Evolutionary conservation across 1,140 invertebrate species (phyloP).

Genomic region (Nasonia giraulti): DNA sequence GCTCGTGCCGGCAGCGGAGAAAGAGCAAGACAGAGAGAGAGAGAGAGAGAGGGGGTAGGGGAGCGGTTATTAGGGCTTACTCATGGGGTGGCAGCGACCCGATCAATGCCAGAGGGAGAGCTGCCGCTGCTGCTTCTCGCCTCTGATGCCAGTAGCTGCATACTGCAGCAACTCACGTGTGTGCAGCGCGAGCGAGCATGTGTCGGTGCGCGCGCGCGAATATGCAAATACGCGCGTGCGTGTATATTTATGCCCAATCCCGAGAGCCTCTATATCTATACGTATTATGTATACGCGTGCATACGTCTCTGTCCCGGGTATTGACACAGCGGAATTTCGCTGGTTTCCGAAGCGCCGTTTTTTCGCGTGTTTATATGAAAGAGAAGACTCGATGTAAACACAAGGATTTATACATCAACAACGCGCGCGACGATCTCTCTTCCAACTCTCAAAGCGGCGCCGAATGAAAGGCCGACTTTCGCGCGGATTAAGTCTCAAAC

Average conservation of each 20-base stretch:
- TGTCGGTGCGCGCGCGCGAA: conserved; percentile 22
- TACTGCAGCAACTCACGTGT: not conserved
- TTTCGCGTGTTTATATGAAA: not conserved
- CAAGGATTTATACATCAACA: not conserved
- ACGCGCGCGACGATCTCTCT: no score
- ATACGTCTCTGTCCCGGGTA: not conserved
- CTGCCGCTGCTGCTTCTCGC: conserved; percentile 56
- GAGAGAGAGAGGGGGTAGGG: not conserved
- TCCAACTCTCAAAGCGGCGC: no score
- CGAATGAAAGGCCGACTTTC: not conserved
- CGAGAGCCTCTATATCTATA: not conserved
- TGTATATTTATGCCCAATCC: not conserved
- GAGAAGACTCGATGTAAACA: not conserved
- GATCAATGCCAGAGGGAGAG: conserved; percentile 72
- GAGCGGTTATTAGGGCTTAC: conserved; percentile 72
- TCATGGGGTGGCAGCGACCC: conserved; percentile 68
- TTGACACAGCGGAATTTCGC: not conserved
- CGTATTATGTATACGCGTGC: not conserved
- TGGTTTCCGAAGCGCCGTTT: not conserved
- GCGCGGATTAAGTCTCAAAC: not conserved
- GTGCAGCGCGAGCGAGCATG: not conserved
- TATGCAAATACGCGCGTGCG: conserved; percentile 45
- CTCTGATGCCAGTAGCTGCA: not conserved
- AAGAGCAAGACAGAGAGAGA: not conserved
- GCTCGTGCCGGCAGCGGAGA: not conserved